Percentiles rank a stretch among this genome's conserved stretches.
Conservation (phyloP, 2,113 vertebrate species). For the Formicarius rufipectus region DNA sequence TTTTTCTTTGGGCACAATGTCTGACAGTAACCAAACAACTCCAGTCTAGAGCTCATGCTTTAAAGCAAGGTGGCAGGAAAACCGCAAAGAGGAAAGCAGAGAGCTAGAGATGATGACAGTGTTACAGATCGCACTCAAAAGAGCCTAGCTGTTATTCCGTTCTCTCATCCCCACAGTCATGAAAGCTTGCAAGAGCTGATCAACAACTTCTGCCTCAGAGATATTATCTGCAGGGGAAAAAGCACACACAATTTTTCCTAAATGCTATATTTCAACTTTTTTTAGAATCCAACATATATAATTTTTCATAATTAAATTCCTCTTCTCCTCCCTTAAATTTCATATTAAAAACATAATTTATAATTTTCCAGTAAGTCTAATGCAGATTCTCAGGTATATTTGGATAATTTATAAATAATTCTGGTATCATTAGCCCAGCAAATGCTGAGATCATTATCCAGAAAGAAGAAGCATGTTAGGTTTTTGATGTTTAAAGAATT, state of each 20-base stretch:
- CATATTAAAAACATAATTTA: background rate
- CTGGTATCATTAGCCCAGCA: background rate
- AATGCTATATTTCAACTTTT: background rate
- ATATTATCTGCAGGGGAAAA: background rate
- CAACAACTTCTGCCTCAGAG: background rate
- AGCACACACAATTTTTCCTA: background rate
- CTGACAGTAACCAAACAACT: background rate
- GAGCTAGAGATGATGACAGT: background rate
- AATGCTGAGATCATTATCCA: background rate
- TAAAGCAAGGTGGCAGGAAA: background rate
- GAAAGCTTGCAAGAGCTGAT: background rate
- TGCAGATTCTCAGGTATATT: background rate
- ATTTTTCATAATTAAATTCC: background rate
- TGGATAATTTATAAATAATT: background rate
- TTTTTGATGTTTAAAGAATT: background rate
- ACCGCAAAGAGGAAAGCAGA: background rate
- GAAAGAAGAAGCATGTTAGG: background rate
- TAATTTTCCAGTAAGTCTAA: background rate
- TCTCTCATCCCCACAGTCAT: background rate
- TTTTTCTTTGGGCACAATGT: background rate
- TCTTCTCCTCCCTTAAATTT: background rate
- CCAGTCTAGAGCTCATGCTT: background rate
- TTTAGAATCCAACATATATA: background rate
- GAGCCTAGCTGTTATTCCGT: background rate
- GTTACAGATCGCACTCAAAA: background rate